Evolutionary conservation across 2,113 vertebrate genomes (phyloP).

Genomic region (Pionites leucogaster): DNA sequence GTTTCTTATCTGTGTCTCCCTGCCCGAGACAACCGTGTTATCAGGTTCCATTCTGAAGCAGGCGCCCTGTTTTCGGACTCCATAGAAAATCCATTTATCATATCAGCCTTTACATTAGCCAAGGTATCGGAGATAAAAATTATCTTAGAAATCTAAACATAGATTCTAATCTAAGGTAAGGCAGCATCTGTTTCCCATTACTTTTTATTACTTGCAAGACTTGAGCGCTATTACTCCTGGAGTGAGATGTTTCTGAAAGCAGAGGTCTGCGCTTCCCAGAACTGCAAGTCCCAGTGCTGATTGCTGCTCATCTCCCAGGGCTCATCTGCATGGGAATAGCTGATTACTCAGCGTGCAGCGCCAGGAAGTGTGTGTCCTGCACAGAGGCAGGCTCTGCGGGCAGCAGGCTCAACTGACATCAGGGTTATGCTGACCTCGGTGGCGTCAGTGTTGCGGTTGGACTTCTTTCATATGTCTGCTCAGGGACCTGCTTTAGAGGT

Average conservation of each 20-base stretch:
- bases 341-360: neutral
- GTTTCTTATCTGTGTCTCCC: slow-evolving; percentile 22
- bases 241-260: slow-evolving; percentile 23
- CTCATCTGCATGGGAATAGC: slow-evolving; percentile 46
- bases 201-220: slow-evolving; percentile 56
- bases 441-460: accelerated
- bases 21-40: neutral
- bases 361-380: neutral
- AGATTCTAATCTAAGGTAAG: slow-evolving; percentile 66
- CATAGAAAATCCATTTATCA: slow-evolving; percentile 19
- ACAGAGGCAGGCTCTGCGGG: neutral
- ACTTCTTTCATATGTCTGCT: neutral
- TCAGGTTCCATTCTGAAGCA: neutral
- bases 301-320: slow-evolving; percentile 4
- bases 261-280: slow-evolving; percentile 39
- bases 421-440: neutral
- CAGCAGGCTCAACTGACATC: neutral
- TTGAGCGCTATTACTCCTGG: slow-evolving; percentile 52
- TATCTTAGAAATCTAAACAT: slow-evolving; percentile 54
- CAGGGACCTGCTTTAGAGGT: neutral
- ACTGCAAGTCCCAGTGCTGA: neutral
- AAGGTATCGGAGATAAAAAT: slow-evolving; percentile 40
- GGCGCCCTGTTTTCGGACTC: neutral
- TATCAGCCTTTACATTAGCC: slow-evolving; percentile 36
- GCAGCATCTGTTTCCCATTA: slow-evolving; percentile 72